Evolutionary conservation across 2,888 invertebrate genomes (phyloP).

Genomic region (Eupeodes luniger): DNA sequence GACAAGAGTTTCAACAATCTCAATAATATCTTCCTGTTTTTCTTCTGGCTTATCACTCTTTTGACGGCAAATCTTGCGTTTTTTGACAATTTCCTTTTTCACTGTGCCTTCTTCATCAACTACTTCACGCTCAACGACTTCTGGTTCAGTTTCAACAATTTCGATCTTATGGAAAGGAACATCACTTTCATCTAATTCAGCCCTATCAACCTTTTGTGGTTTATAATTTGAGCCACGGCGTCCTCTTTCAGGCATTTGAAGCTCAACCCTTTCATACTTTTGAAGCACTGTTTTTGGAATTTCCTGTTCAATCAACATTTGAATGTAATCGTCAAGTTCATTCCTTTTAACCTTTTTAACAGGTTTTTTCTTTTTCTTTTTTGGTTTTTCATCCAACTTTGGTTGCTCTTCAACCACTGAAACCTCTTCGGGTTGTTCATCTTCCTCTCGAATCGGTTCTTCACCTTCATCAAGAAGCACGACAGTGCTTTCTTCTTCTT

Average conservation of each 20-base stretch:
- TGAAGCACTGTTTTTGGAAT: constrained; percentile 83
- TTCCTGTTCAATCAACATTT: constrained; percentile 83
- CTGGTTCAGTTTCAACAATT: constrained; percentile 79
- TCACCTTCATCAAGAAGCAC: constrained; percentile 78
- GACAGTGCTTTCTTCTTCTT: constrained; percentile 80
- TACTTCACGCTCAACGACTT: constrained; percentile 76
- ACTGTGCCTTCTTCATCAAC: constrained; percentile 79
- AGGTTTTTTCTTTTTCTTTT: constrained; percentile 80
- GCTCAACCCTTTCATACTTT: constrained; percentile 82
- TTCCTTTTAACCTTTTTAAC: constrained; percentile 81
- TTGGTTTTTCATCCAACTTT: constrained; percentile 69
- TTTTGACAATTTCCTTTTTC: constrained; percentile 80
- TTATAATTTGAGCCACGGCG: constrained; percentile 80
- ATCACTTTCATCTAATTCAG: constrained; percentile 69
- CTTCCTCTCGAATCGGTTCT: constrained; percentile 75
- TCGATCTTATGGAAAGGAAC: constrained; percentile 79
- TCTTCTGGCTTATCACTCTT: constrained; percentile 80
- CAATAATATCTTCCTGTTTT: constrained; percentile 83
- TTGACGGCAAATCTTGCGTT: constrained; percentile 81
- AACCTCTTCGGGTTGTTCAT: constrained; percentile 70
- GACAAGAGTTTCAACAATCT: constrained; percentile 82
- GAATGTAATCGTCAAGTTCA: constrained; percentile 83
- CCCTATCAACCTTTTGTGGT: constrained; percentile 78
- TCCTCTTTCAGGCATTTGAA: constrained; percentile 81
- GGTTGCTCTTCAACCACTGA: constrained; percentile 73